Evolutionary conservation across 2,113 vertebrate genomes (phyloP), one percentile per base, ranked within the genome.

Genomic region (Rhabdomys dilectus): DNA sequence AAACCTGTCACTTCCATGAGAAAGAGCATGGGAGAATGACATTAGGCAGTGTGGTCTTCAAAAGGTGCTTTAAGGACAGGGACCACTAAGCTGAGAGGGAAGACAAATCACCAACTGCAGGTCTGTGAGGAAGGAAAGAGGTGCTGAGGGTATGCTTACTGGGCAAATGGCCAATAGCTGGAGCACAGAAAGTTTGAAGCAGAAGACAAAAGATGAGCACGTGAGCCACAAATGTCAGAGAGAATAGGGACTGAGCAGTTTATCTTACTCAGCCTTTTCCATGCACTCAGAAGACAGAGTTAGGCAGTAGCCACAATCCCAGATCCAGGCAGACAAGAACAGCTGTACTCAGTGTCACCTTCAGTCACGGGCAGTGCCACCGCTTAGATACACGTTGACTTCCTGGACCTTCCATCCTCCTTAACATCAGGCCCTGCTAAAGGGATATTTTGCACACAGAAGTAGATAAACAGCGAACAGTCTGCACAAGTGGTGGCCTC

Each of bases 341-440:
- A 11, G 34, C 39, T 64, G 48, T 88, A n/a, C 62, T 10, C 9
- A 31, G 48, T 12, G 31, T 87, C 10, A 4, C 68, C 88, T 89
- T n/a, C 16, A 24, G 68, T 48, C n/a, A 16, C 0, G 5, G 22
- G 19, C 53, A 21, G 13, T 3, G n/a, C 7, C 15, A 19, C 34
- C 19, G 13, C 2, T 1, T 3, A 24, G 24, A 64, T 45, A 62
- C 21, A 36, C 13, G 6, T 73, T 84, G 84, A 53, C 62, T 62
- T 68, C 26, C 2, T 24, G 42, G 19, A 34, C 21, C 51, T 89
- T 24, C 68, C 4, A 1, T 8, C 76, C 39, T 17, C 22, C 9
- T 36, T 73, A 60, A 72, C 31, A 76, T 56, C 68, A 78, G 70
- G 62, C 11, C 36, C 17, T 5, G 29, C n/a, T 56, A n/a, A 39